A percentile compares a stretch with the other conserved stretches of the same genome.
Evolutionary conservation across 2,113 vertebrate species (phyloP).

Genomic region (Dermatemys mawii): DNA sequence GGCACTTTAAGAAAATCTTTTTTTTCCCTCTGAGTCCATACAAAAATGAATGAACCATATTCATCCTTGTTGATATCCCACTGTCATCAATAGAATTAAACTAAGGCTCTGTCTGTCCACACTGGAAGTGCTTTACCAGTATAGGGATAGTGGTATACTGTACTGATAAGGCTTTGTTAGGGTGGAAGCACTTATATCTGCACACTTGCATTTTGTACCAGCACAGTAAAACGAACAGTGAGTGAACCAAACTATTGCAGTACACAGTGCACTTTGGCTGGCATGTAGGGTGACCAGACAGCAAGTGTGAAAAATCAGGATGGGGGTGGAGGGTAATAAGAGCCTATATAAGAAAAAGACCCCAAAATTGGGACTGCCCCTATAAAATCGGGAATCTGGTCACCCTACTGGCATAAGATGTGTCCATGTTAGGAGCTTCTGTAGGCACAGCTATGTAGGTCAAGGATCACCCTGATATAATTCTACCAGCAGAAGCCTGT

Average conservation of each 20-base stretch:
- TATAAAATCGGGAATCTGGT: no score
- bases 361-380: no score
- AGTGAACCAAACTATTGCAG: background rate
- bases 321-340: no score
- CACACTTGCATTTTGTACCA: background rate
- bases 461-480: background rate
- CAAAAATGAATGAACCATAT: background rate
- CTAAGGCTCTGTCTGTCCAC: background rate
- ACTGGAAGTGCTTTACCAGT: background rate
- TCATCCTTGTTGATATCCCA: background rate
- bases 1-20: background rate
- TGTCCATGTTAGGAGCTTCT: background rate
- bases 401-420: background rate
- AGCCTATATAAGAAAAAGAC: no score
- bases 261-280: background rate
- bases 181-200: background rate
- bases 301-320: no score
- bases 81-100: constrained; percentile 4
- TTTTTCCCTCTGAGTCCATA: background rate
- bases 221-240: background rate
- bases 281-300: no score
- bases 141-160: background rate
- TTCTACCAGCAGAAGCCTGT: background rate
- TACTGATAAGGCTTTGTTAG: background rate
- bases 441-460: background rate